Base-by-base conservation (phyloP, 2,888 invertebrate species). In the Lissocephala sabroskyi region DNA sequence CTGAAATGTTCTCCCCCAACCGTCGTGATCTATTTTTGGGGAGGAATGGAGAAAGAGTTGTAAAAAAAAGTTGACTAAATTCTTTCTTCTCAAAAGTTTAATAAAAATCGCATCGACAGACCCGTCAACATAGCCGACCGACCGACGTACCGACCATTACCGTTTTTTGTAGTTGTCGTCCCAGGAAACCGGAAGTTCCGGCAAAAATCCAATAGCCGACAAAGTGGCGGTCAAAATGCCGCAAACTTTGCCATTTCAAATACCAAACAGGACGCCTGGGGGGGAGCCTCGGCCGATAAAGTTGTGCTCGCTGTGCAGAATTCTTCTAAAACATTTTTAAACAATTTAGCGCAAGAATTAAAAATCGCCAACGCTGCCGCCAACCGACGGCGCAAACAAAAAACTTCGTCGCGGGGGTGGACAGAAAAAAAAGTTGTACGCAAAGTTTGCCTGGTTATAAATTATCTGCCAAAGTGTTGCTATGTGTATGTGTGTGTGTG, bases 391-490 rank as follows among this genome's bases (percentile, higher is more conserved):
- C n/a, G 35, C 18, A 10, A 37, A 40, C 16, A 42, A 16, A 13
- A 40, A 17, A 23, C 37, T 14, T 10, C 18, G 33, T 41, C 35
- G 35, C 26, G 18, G 7, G 29, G 13, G 35, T 29, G 26, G 48
- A 32, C 28, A 42, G 45, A 45, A 41, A 58, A 61, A 66, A 67
- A 56, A 65, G 65, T 54, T 58, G 52, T 48, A 65, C 65, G 63
- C 62, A 77, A 80, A 81, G 67, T 81, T 80, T 70, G 70, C 45
- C 49, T 65, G 73, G 76, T 78, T 74, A 81, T 81, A 81, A 81
- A 81, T 81, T 81, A 81, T 80, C 58, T n/a, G n/a, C n/a, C n/a
- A n/a, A n/a, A n/a, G n/a, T n/a, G 61, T 62, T 51, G 19, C n/a
- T 37, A 46, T 62, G 56, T 59, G 56, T 64, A 58, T 45, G 36